These are phyloP conservation scores for Eristalinus sepulchralis DNA, from an alignment of 2,888 invertebrate species.

Conservation along the genomic window DNA sequence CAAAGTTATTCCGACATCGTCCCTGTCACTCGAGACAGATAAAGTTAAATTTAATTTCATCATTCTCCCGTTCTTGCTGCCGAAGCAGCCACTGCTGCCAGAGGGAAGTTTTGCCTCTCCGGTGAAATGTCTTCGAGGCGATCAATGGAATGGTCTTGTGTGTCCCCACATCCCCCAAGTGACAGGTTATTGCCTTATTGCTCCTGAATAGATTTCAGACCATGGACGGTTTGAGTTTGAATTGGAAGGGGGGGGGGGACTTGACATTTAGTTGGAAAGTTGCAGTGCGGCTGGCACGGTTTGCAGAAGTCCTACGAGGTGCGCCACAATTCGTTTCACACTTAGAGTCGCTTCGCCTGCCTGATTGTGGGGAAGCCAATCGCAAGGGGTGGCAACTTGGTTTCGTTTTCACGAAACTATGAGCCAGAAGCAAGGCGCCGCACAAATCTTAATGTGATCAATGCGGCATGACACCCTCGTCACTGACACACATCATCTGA, in stretches of 20 bases:
- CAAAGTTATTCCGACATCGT: conserved; percentile 41
- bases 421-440: too few relatives aligned
- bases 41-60: conserved; percentile 69
- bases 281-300: background rate
- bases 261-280: conserved; percentile 52
- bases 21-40: conserved; percentile 46
- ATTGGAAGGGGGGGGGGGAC: too few relatives aligned
- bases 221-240: too few relatives aligned
- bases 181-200: conserved; percentile 38
- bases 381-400: too few relatives aligned
- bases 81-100: background rate
- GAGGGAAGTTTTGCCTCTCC: background rate
- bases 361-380: too few relatives aligned
- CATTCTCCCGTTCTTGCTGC: conserved; percentile 28
- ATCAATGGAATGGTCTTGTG: conserved; percentile 35
- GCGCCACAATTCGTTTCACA: too few relatives aligned
- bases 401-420: too few relatives aligned
- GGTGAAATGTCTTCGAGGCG: conserved; percentile 20
- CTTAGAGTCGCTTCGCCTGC: too few relatives aligned
- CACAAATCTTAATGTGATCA: too few relatives aligned
- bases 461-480: too few relatives aligned
- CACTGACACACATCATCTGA: too few relatives aligned
- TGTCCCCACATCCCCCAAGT: background rate
- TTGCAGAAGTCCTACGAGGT: too few relatives aligned
- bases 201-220: conserved; percentile 12